A percentile compares a stretch with the other conserved stretches of the same genome.
Conservation (phyloP, 2,888 invertebrate genomes). For the Cataglyphis cursor region DNA sequence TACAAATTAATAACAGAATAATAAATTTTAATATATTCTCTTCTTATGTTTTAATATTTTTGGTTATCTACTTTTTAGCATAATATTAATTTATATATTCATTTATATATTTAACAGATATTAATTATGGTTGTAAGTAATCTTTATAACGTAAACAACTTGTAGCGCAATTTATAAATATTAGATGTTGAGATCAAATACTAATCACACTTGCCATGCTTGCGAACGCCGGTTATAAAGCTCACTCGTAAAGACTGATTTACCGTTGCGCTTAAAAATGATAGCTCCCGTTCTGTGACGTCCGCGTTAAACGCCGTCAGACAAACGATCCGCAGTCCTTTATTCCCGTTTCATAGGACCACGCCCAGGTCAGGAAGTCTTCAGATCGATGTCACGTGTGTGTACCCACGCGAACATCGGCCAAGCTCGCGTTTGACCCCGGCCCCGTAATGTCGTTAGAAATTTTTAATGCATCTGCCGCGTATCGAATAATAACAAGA, state of each 20-base stretch:
- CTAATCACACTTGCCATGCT: conserved; percentile 23
- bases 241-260: conserved; percentile 38
- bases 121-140: not conserved
- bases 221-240: conserved; percentile 18
- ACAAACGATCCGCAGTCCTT: conserved; percentile 54
- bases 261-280: conserved; percentile 41
- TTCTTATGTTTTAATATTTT: not conserved
- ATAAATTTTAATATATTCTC: too few species aligned
- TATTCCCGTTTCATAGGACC: conserved; percentile 65
- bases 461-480: conserved; percentile 19
- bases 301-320: conserved; percentile 30
- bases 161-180: not conserved
- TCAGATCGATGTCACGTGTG: conserved; percentile 74
- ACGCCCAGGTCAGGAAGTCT: conserved; percentile 72
- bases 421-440: conserved; percentile 27
- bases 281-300: conserved; percentile 18
- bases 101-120: too few species aligned
- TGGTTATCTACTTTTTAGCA: not conserved
- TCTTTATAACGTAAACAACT: not conserved
- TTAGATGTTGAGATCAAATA: not conserved
- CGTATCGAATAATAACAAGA: not conserved
- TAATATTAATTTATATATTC: not conserved
- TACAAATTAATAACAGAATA: too few species aligned
- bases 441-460: not conserved
- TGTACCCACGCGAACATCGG: conserved; percentile 47